Conservation (phyloP, 2,113 vertebrate species). For the Chascanopsetta lugubris region DNA sequence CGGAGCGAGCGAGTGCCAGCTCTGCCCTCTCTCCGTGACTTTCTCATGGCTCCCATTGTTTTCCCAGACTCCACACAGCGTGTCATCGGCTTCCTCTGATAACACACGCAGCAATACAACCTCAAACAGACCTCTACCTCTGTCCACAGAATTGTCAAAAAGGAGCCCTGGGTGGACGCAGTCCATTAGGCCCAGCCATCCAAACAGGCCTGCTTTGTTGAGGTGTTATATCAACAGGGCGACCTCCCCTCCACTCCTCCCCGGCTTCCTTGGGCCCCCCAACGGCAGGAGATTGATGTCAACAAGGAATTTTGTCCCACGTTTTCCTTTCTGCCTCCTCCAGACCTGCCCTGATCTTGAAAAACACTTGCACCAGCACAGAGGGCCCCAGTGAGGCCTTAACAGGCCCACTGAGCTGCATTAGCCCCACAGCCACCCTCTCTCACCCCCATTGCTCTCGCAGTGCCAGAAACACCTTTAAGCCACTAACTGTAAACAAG, state of each 20-base stretch:
- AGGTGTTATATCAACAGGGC: slow-evolving; percentile 83
- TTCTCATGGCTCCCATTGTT: slow-evolving; percentile 17
- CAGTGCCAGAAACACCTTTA: slow-evolving; percentile 69
- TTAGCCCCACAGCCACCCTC: slow-evolving; percentile 49
- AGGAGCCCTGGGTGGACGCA: slow-evolving; percentile 68
- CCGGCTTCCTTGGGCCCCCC: slow-evolving; percentile 78
- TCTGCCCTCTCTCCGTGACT: slow-evolving; percentile 12
- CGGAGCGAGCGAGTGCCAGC: not conserved
- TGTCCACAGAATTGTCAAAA: slow-evolving; percentile 58
- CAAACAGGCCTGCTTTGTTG: slow-evolving; percentile 82
- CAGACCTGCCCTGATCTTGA: slow-evolving; percentile 68
- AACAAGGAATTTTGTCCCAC: slow-evolving; percentile 80
- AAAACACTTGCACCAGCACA: slow-evolving; percentile 78
- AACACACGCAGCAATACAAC: slow-evolving; percentile 30
- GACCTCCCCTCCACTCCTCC: slow-evolving; percentile 74
- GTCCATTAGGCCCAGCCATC: slow-evolving; percentile 74
- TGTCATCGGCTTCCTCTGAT: slow-evolving; percentile 38
- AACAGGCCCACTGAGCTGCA: slow-evolving; percentile 61
- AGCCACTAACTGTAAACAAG: slow-evolving; percentile 73
- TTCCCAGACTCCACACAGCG: slow-evolving; percentile 28
- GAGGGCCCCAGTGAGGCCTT: slow-evolving; percentile 72
- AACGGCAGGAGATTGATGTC: slow-evolving; percentile 83
- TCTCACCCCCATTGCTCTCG: slow-evolving; percentile 48
- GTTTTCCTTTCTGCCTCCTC: slow-evolving; percentile 73
- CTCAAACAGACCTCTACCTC: slow-evolving; percentile 28